Base-by-base conservation (phyloP, 2,113 vertebrate genomes). In the Pungitius pungitius region DNA sequence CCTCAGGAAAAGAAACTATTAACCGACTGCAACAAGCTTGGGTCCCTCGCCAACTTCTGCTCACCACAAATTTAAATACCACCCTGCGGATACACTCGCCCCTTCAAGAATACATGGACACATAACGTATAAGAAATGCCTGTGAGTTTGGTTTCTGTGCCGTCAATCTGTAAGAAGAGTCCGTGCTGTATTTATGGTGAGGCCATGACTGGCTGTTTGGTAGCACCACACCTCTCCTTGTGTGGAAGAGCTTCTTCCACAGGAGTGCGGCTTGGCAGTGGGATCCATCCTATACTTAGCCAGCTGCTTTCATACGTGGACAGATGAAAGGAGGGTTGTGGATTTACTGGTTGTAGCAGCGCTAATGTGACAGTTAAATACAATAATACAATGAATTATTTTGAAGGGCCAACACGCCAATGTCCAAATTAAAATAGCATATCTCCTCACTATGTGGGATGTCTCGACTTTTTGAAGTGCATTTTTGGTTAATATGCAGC, bases 191-290 rank as follows among this genome's bases (percentile, higher is more conserved):
- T 68, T 85, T 65, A 58, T 55, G n/a, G 14, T 3, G 49, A 17
- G 47, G 39, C 59, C 17, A 3, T 43, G 73, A 47, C 26, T 75
- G 61, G 59, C 75, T 58, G 61, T 74, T 74, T 72, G 66, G 77
- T 49, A 45, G 45, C 63, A 60, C 80, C 84, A 83, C 86, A 79
- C 84, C 86, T 58, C 64, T 49, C n/a, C 73, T 52, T 73, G 69
- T 72, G 52, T 35, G 65, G 40, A 74, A 80, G 51, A 47, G 57
- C 71, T 42, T 75, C 65, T 83, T 69, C n/a, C 55, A 56, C 51
- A 58, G 18, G 47, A 42, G 59, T 76, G 22, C 42, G 52, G 45
- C 66, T 57, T 87, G 83, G 83, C 65, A 73, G 1, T 11, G 51
- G n/a, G 42, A 24, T 24, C 57, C 54, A 24, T 24, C 57, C 54